Evolutionary conservation across 30 jellyfish, hydroid and myxozoan species (phyloP), one percentile per base, ranked within the genome.

Genomic region (Aurelia sp.): DNA sequence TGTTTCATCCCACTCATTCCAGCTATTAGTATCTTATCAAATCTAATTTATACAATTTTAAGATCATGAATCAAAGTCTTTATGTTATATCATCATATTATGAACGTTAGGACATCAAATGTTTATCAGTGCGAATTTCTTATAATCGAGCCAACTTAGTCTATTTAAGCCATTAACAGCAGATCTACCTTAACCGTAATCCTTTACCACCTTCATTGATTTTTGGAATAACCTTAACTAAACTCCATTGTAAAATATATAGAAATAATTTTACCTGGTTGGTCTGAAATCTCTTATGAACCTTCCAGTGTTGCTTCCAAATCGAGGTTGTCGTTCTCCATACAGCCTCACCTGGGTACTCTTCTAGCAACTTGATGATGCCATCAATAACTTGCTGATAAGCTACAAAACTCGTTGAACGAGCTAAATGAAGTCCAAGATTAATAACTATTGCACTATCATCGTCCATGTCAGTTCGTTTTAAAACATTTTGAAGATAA

Each of bases 281-380:
- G 8, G 98, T 93, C 51, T 93, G 98, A 89, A 93, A 93, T 82
- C 98, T 55, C 84, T 93, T 93, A 66, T 93, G 98, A 6, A 80
- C 96, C 62, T 81, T 82, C 59, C 69, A 33, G 21, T 82, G 90
- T 67, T 94, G 91, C 62, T 71, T 84, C 97, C 95, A 87, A 50
- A 88, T 81, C 16, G 98, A 64, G 21, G 98, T 93, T 35, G 98
- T 93, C 12, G 92, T 85, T 57, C 98, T 68, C 98, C 98, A 93
- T 2, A 93, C 50, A 17, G 67, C 91, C 41, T 88, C 81, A 22
- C 97, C 91, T 63, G 72, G 58, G 77, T 66, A 84, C 12, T 60
- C 50, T 52, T 67, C 67, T 22, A 93, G 31, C 47, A 57, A 87
- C 8, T 82, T 68, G 20, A 88, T 93, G 13, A 70, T 64, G 27